A percentile compares a stretch with the other conserved stretches of the same genome.
Conservation (phyloP, 2,888 invertebrate genomes). For the Xestoiulus laeticollis region DNA sequence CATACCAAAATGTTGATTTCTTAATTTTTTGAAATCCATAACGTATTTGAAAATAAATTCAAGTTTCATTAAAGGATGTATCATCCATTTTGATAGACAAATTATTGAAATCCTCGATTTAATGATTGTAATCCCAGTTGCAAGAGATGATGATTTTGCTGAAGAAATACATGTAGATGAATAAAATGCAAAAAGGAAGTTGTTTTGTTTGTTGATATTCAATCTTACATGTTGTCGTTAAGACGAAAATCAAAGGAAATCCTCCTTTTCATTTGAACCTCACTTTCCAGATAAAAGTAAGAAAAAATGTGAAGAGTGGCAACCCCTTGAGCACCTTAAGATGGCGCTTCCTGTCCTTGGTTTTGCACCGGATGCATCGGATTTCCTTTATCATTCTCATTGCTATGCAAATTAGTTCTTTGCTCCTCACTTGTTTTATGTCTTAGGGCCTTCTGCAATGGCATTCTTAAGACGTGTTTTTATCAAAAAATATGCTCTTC, state of each 20-base stretch:
- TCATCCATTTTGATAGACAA: neutral
- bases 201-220: slow-evolving; percentile 2
- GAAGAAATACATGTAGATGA: no score
- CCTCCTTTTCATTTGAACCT: neutral
- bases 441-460: no score
- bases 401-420: neutral
- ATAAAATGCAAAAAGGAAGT: neutral
- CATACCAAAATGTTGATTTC: no score
- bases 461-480: no score
- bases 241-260: neutral
- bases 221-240: neutral
- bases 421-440: no score
- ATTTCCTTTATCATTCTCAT: neutral
- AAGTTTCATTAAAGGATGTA: no score
- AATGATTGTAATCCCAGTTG: neutral
- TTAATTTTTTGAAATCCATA: no score
- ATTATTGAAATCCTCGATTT: neutral
- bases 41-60: no score
- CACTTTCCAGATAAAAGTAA: neutral
- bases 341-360: slow-evolving; percentile 19
- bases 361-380: neutral
- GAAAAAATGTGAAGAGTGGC: neutral
- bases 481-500: no score
- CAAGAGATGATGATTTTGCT: no score
- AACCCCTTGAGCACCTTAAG: neutral